phyloP scores from a whole-genome alignment of 2,113 vertebrate species.

The Aix galericulata region DNA sequence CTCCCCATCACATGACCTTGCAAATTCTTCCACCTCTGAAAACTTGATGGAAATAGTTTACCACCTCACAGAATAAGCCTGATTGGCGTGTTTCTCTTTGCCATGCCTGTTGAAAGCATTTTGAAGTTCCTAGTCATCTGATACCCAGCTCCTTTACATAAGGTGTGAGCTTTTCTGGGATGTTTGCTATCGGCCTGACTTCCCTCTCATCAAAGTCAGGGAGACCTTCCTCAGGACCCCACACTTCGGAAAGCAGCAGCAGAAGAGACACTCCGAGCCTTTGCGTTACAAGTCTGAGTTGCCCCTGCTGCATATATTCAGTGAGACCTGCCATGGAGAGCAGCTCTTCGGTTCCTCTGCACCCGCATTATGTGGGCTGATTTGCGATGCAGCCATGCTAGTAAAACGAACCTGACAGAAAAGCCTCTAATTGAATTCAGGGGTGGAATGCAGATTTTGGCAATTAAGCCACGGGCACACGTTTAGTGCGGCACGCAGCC shows the following conservation, averaged over 20 bases:
- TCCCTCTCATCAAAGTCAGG: neutral
- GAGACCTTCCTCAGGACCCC: neutral
- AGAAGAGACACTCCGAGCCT: neutral
- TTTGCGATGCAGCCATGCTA: slow-evolving; percentile 10
- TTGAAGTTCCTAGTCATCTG: neutral
- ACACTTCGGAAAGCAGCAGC: neutral
- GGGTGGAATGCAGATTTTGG: slow-evolving; percentile 15
- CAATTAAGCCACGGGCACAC: neutral
- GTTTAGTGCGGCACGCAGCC: slow-evolving; percentile 9
- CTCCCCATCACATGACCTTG: neutral
- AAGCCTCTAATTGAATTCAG: slow-evolving; percentile 51
- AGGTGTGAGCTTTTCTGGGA: neutral
- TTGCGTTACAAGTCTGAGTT: neutral
- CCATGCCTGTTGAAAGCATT: neutral
- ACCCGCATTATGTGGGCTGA: neutral
- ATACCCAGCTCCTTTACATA: slow-evolving; percentile 26
- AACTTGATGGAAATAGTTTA: neutral
- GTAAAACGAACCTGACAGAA: slow-evolving; percentile 16
- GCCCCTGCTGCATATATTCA: slow-evolving; percentile 44
- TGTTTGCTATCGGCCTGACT: neutral
- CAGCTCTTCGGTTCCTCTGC: neutral
- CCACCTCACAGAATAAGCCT: neutral
- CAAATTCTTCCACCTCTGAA: neutral
- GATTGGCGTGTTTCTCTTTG: neutral
- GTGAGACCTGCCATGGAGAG: neutral